phyloP scores from a whole-genome alignment of 2,888 invertebrate species.

The Coenonympha glycerion region DNA sequence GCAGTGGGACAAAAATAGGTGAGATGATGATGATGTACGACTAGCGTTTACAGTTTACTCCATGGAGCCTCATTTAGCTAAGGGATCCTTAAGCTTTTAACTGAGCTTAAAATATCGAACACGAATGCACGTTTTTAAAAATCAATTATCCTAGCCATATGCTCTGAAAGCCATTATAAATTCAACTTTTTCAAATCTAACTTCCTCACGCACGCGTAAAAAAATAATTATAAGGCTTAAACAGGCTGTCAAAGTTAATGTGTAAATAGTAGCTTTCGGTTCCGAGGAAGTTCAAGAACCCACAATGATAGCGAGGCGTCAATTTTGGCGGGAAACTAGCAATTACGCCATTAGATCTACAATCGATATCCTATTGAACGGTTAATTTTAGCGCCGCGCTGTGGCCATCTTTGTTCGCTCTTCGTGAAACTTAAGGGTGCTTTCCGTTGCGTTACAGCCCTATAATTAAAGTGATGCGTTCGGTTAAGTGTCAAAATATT shows the following conservation, averaged over 20 bases:
- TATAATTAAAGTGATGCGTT: constrained; percentile 59
- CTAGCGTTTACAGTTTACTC: too few relatives aligned
- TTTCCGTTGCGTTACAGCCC: constrained; percentile 37
- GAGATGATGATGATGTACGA: too few relatives aligned
- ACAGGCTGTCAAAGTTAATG: constrained; percentile 72
- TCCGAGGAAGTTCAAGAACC: constrained; percentile 47
- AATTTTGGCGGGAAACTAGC: constrained; percentile 64
- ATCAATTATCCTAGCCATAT: constrained; percentile 35
- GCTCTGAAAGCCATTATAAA: constrained; percentile 60
- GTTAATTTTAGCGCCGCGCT: constrained; percentile 47
- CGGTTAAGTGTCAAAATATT: constrained; percentile 62
- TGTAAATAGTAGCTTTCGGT: constrained; percentile 67
- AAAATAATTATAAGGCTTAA: constrained; percentile 69
- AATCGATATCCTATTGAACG: constrained; percentile 69
- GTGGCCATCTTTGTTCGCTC: constrained; percentile 38
- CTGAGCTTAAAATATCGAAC: too few relatives aligned
- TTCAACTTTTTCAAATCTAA: constrained; percentile 45
- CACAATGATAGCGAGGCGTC: constrained; percentile 58
- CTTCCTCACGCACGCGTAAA: constrained; percentile 56
- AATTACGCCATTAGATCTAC: constrained; percentile 69
- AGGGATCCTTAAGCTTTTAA: too few relatives aligned
- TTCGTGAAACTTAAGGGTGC: constrained; percentile 44
- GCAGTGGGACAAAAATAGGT: too few relatives aligned
- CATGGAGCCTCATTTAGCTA: too few relatives aligned
- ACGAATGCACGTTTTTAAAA: constrained; percentile 10